These are phyloP conservation scores for Clarias batrachus DNA, from an alignment of 2,113 vertebrate genomes.

Conservation along the genomic window DNA sequence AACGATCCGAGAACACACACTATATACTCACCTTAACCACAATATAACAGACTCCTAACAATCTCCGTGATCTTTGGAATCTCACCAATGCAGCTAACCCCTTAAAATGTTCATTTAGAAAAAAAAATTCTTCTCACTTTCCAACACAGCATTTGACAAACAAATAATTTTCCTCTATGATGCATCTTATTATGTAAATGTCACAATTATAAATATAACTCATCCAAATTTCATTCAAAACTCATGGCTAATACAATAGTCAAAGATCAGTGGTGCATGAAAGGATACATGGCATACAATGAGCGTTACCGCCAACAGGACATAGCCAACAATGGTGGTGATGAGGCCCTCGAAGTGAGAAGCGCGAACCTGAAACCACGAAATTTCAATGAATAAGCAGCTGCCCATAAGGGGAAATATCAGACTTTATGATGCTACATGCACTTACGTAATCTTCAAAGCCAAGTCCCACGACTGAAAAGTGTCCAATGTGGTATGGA, in stretches of 20 bases:
- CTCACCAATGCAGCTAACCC: conserved; percentile 88
- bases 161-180: neutral
- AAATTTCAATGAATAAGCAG: neutral
- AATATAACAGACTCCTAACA: conserved; percentile 94
- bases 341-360: conserved; percentile 95
- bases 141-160: neutral
- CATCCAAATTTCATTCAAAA: neutral
- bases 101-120: conserved; percentile 77
- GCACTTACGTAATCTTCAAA: conserved; percentile 93
- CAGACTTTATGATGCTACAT: neutral
- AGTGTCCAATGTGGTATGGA: conserved; percentile 96
- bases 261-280: neutral
- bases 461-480: conserved; percentile 91
- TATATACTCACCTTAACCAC: conserved; percentile 88
- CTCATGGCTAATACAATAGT: neutral
- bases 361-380: conserved; percentile 81
- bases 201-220: neutral
- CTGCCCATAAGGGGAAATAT: neutral
- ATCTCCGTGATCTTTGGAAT: conserved; percentile 87
- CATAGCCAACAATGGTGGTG: conserved; percentile 93
- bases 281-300: conserved; percentile 97
- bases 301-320: conserved; percentile 87
- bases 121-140: neutral
- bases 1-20: neutral
- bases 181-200: neutral